Conservation (phyloP, 2,797 vertebrate species). For the Babyrousa celebensis region DNA sequence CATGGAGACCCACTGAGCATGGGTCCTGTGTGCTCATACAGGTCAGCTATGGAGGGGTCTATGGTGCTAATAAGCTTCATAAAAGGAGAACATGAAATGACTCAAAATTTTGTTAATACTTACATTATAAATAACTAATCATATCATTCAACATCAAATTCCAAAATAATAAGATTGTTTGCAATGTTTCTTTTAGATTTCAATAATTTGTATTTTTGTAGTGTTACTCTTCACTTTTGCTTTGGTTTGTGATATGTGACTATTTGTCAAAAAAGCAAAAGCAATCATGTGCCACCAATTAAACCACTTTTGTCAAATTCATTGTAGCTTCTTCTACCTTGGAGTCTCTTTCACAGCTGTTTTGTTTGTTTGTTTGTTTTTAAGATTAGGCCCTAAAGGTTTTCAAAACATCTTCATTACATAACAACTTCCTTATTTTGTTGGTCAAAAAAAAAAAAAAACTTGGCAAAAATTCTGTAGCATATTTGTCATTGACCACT, state of each 20-base stretch:
- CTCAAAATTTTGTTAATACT: not conserved
- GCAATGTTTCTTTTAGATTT: not conserved
- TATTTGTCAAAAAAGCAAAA: not conserved
- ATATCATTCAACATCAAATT: not conserved
- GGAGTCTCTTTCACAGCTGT: not conserved
- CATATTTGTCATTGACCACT: not conserved
- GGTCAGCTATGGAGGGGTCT: not conserved
- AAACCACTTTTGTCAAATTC: not conserved
- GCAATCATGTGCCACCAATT: not conserved
- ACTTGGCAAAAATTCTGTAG: not conserved
- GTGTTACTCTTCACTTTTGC: not conserved
- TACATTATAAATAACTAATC: not conserved
- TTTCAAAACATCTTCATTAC: not conserved
- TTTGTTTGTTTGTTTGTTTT: not conserved
- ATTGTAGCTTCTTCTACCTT: not conserved
- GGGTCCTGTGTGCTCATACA: not conserved
- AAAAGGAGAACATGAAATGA: not conserved
- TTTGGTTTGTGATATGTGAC: not conserved
- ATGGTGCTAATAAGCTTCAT: not conserved
- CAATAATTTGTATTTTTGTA: not conserved
- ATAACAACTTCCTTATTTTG: not conserved
- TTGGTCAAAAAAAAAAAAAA: constrained; percentile 4
- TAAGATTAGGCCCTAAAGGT: not conserved
- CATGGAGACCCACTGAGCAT: not conserved
- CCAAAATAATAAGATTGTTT: constrained; percentile 48